Evolutionary conservation across 2,888 invertebrate species (phyloP).

Genomic region (Notodonta ziczac): DNA sequence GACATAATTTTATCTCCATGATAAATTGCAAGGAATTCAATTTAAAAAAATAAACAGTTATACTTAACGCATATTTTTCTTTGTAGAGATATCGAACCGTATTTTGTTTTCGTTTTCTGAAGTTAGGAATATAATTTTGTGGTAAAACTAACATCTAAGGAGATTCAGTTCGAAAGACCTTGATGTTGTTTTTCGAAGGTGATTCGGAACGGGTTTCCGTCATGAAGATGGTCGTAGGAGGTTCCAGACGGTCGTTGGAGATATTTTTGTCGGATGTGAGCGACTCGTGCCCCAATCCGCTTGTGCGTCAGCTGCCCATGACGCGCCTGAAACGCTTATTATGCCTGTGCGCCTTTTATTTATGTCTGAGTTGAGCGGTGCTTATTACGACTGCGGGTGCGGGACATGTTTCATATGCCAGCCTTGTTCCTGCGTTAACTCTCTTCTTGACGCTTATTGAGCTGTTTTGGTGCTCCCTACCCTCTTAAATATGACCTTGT

Average conservation of each 20-base stretch:
- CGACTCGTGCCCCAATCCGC: slow-evolving; percentile 56
- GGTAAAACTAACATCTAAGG: slow-evolving; percentile 30
- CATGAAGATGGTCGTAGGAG: slow-evolving; percentile 26
- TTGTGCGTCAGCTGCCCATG: slow-evolving; percentile 71
- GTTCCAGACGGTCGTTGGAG: slow-evolving; percentile 38
- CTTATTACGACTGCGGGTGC: slow-evolving; percentile 72
- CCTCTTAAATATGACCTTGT: slow-evolving; percentile 2
- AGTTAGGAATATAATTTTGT: slow-evolving; percentile 45
- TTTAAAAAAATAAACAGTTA: slow-evolving; percentile 52
- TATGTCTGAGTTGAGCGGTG: slow-evolving; percentile 75
- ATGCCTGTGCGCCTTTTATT: slow-evolving; percentile 74
- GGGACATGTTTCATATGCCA: slow-evolving; percentile 71
- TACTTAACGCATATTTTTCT: not conserved
- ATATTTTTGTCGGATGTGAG: slow-evolving; percentile 61
- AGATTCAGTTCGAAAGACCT: slow-evolving; percentile 29
- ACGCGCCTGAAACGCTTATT: slow-evolving; percentile 69
- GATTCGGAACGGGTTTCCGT: slow-evolving; percentile 27
- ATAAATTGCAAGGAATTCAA: slow-evolving; percentile 72
- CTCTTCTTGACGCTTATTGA: slow-evolving; percentile 65
- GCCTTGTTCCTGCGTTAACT: slow-evolving; percentile 59
- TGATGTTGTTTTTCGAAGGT: slow-evolving; percentile 52
- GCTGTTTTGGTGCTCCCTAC: slow-evolving; percentile 51
- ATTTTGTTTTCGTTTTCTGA: slow-evolving; percentile 29
- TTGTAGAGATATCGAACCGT: not conserved
- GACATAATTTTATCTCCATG: slow-evolving; percentile 62